phyloP scores from a whole-genome alignment of 2,888 invertebrate species.

The Phyto melanocephala region DNA sequence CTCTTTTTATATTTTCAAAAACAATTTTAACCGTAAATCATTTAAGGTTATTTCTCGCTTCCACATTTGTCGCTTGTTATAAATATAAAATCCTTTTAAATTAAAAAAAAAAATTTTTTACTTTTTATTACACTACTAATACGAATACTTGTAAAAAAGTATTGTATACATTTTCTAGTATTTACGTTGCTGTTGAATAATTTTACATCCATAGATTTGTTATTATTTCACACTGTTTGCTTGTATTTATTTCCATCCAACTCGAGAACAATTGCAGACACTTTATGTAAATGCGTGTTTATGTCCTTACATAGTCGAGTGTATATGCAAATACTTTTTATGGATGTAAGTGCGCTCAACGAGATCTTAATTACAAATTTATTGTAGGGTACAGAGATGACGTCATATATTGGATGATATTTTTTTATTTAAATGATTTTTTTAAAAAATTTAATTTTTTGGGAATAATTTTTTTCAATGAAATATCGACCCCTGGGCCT shows the following conservation, averaged over 20 bases:
- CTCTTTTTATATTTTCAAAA: too few species aligned
- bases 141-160: too few species aligned
- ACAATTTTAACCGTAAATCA: too few species aligned
- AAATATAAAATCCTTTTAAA: too few species aligned
- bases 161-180: constrained; percentile 7
- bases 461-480: too few species aligned
- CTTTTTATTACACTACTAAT: too few species aligned
- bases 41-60: too few species aligned
- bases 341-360: constrained; percentile 27
- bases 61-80: too few species aligned
- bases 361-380: constrained; percentile 32
- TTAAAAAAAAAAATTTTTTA: too few species aligned
- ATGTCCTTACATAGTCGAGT: background rate
- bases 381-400: background rate
- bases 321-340: background rate
- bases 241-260: background rate
- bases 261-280: background rate
- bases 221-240: background rate
- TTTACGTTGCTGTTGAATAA: constrained; percentile 35
- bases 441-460: too few species aligned
- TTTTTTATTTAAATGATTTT: too few species aligned
- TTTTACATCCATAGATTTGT: constrained; percentile 42
- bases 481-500: too few species aligned
- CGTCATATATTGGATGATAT: background rate
- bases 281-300: background rate